Evolutionary conservation across 2,888 invertebrate genomes (phyloP), one percentile per base, ranked within the genome.

Genomic region (Torymus aiolomorphi): DNA sequence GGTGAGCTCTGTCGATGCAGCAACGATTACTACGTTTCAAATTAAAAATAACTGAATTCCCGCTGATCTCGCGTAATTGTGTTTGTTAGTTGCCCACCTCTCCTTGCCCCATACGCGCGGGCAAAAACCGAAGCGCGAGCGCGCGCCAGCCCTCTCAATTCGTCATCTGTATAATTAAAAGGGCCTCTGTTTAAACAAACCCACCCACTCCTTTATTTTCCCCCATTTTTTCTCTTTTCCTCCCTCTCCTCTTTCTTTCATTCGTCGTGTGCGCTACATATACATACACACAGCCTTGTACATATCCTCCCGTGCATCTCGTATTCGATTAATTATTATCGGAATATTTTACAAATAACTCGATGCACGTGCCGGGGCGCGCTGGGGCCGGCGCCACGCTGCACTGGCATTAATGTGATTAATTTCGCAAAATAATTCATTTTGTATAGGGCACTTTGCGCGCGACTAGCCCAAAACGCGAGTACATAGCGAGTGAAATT

Each of bases 401-500:
- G 0, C 20, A 49, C 16, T 2, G 0, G 24, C 70, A 78, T 66
- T 72, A 65, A 71, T 59, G 42, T 52, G 66, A 72, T 79, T 70
- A 79, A 79, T 67, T 70, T 79, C 16, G 52, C 63, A 59, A 79
- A 75, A 63, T 52, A 62, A 75, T 78, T 69, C 49, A 78, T 69
- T 69, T 78, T 78, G 57, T 74, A 78, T 78, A 24, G 69, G 66
- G 69, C 69, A 78, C 73, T 78, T 85, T 85, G 85, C 85, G 20
- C n/a, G 57, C 51, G n/a, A 24, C 24, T 59, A 42, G n/a, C 75
- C 3, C 4, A 24, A n/a, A 67, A 11, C 11, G 49, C 65, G 54
- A 20, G 8, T 31, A 31, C 31, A 8, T 8, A 3, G 5, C 31
- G 8, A 31, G 31, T 31, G 31, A 31, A 31, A 31, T 31, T 31